Evolutionary conservation across 2,888 invertebrate genomes (phyloP).

Genomic region (Hetaerina titia): DNA sequence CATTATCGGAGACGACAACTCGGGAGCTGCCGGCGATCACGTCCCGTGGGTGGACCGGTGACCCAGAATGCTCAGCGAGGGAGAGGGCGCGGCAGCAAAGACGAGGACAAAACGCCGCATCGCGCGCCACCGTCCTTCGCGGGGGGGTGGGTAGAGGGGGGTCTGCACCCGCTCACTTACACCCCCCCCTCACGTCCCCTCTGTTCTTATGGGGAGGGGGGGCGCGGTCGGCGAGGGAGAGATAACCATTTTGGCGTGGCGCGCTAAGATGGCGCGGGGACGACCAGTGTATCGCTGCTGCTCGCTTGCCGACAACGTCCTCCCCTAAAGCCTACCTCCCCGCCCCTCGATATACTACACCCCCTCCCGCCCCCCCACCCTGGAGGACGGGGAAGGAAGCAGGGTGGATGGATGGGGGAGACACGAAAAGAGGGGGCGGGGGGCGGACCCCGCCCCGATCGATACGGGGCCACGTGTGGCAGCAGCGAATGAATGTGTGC

Average conservation of each 20-base stretch:
- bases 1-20: no score
- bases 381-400: not conserved
- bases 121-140: no score
- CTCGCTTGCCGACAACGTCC: conserved; percentile 17
- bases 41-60: no score
- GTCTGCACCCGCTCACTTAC: no score
- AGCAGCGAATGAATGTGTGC: not conserved
- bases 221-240: not conserved
- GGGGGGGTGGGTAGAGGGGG: no score
- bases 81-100: no score
- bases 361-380: not conserved
- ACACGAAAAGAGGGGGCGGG: no score
- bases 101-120: no score
- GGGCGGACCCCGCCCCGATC: not conserved
- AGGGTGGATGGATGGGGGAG: no score
- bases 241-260: conserved; percentile 5
- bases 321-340: not conserved
- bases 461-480: not conserved
- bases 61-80: no score
- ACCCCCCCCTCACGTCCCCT: not conserved
- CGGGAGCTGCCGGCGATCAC: no score
- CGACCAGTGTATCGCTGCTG: not conserved
- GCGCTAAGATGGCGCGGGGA: not conserved
- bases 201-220: not conserved
- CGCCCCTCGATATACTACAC: not conserved